Base-by-base conservation (phyloP, 2,113 vertebrate species). In the Varanus salvator region DNA sequence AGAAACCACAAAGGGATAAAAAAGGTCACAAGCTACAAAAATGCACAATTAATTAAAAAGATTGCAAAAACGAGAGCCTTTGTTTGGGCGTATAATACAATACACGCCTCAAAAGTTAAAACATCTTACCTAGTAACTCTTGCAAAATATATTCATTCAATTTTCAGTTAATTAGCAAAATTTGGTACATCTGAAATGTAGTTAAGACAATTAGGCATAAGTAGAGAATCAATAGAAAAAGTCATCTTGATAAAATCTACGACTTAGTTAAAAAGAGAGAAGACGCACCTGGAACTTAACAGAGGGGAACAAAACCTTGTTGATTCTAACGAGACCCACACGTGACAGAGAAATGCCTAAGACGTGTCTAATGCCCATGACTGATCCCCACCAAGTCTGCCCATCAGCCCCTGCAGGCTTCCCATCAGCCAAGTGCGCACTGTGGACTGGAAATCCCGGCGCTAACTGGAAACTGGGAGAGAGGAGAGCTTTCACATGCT, bases 171-270 rank as follows among this genome's bases (percentile, higher is more conserved):
- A 90, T 95, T 95, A 94, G 93, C 94, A 4, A 14, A 66, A 93
- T 92, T 92, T 92, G 92, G 92, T 95, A 95, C 94, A 92, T 91
- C 94, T 91, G 91, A 88, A 91, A 95, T 85, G 64, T 50, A 87
- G 21, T 92, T 92, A 90, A 0, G 89, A 44, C 90, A 92, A 60
- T 77, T 87, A 85, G 89, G 85, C 25, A 1, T 19, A 76, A 17
- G 52, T 60, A 69, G 77, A 14, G 74, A 38, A 64, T 60, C 44
- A 4, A 19, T 68, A 27, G 80, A 75, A 66, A 2, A 87, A 9
- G 69, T 1, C 31, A 5, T 69, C 44, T 50, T 60, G 29, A 29
- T 44, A 82, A 88, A 88, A 60, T 66, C 50, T 6, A 48, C 48
- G 60, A 48, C n/a, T 31, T 23, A 19, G 60, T 68, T 52, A 71